Conservation (phyloP, 2,113 vertebrate genomes). For the Cephalopterus ornatus region DNA sequence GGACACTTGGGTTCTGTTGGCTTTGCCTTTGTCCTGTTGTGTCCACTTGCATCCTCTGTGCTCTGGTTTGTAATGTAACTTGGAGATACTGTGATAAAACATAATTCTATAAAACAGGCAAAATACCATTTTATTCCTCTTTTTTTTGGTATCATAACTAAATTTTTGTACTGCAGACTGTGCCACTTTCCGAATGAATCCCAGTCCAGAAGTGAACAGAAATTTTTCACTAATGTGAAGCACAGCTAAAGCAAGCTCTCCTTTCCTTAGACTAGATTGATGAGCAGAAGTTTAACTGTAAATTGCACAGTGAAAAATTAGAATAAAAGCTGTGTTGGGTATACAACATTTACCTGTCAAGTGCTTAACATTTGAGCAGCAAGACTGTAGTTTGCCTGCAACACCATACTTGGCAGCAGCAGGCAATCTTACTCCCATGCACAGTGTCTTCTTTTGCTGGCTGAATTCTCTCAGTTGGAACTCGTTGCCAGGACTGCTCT, state of each 20-base stretch:
- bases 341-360: neutral
- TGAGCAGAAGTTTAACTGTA: neutral
- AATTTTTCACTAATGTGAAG: neutral
- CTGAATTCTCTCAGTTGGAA: neutral
- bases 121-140: neutral
- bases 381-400: neutral
- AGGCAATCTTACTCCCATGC: neutral
- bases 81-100: neutral
- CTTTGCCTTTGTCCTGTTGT: neutral
- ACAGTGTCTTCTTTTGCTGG: neutral
- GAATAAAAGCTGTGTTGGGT: neutral
- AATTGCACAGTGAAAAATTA: neutral
- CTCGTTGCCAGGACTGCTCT: neutral
- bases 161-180: neutral
- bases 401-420: neutral
- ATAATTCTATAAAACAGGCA: neutral
- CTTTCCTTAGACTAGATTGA: neutral
- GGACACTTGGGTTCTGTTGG: neutral
- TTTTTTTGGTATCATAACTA: neutral
- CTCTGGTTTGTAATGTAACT: neutral
- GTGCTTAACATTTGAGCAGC: neutral
- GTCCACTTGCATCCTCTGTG: neutral
- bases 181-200: neutral
- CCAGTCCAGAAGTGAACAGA: neutral
- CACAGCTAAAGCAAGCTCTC: neutral